Percentiles rank a stretch among this genome's conserved stretches.
Evolutionary conservation across 2,113 vertebrate genomes (phyloP).

Genomic region (Ailuropoda melanoleuca): DNA sequence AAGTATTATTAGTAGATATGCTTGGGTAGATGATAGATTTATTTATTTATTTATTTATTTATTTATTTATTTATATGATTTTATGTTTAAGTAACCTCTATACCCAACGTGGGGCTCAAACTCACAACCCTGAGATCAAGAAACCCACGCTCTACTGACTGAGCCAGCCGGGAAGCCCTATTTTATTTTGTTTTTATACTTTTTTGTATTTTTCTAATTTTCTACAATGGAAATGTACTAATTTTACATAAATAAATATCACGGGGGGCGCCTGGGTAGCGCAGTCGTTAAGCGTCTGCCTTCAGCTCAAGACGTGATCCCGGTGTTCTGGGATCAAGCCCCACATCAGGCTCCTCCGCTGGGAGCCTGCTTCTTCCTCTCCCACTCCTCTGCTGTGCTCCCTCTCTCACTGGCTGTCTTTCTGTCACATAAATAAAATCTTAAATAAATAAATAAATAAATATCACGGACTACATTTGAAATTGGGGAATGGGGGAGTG

Average conservation of each 20-base stretch:
- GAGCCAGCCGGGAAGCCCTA: neutral
- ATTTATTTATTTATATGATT: neutral
- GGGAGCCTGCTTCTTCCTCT: too few species aligned
- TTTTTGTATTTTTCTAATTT: neutral
- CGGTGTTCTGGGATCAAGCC: too few species aligned
- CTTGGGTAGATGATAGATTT: neutral
- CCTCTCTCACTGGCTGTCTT: too few species aligned
- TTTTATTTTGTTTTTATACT: neutral
- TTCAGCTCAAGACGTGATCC: too few species aligned
- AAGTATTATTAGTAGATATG: neutral
- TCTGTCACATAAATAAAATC: too few species aligned
- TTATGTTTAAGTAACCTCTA: neutral
- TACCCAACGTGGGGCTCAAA: neutral
- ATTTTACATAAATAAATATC: neutral
- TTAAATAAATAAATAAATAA: too few species aligned
- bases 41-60: neutral
- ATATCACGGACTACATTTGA: neutral
- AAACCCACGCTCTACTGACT: neutral
- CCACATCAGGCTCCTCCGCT: too few species aligned
- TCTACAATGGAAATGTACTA: neutral
- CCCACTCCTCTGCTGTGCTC: too few species aligned
- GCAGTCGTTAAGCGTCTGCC: too few species aligned
- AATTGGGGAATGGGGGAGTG: neutral
- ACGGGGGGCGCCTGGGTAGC: too few species aligned
- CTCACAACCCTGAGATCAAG: neutral